These are phyloP conservation scores for Orientallactaga sibirica DNA, from an alignment of 2,797 vertebrate species.

Conservation along the genomic window DNA sequence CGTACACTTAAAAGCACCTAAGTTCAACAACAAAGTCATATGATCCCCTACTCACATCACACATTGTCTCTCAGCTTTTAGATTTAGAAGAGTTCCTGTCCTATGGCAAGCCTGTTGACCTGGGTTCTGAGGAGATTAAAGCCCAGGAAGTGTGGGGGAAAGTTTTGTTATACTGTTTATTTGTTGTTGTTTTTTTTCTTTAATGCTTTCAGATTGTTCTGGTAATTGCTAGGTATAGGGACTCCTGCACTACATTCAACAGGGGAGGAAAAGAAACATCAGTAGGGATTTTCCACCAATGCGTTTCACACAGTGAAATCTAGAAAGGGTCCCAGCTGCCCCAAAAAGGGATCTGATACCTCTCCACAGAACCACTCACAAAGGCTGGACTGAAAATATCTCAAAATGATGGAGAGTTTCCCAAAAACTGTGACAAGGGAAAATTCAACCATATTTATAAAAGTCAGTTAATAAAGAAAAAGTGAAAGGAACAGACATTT, in stretches of 20 bases:
- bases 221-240: not conserved
- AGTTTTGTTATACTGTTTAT: not conserved
- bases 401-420: conserved; percentile 62
- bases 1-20: not conserved
- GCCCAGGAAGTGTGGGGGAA: not conserved
- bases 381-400: conserved; percentile 12
- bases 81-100: not conserved
- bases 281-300: not conserved
- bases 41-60: not conserved
- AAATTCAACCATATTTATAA: conserved; percentile 33
- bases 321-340: not conserved
- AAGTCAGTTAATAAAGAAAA: conserved; percentile 66
- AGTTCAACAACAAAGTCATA: not conserved
- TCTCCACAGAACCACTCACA: not conserved
- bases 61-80: not conserved
- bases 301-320: not conserved
- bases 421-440: conserved; percentile 56
- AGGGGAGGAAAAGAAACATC: not conserved
- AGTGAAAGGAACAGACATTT: conserved; percentile 56
- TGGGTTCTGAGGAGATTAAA: not conserved
- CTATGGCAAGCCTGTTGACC: not conserved
- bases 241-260: not conserved
- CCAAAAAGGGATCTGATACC: not conserved
- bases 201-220: not conserved
- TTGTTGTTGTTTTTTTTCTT: not conserved